Percentiles rank a stretch among this genome's conserved stretches.
These are phyloP conservation scores for Paracyclopina nana DNA, from an alignment of 1,140 invertebrate genomes.

Conservation along the genomic window DNA sequence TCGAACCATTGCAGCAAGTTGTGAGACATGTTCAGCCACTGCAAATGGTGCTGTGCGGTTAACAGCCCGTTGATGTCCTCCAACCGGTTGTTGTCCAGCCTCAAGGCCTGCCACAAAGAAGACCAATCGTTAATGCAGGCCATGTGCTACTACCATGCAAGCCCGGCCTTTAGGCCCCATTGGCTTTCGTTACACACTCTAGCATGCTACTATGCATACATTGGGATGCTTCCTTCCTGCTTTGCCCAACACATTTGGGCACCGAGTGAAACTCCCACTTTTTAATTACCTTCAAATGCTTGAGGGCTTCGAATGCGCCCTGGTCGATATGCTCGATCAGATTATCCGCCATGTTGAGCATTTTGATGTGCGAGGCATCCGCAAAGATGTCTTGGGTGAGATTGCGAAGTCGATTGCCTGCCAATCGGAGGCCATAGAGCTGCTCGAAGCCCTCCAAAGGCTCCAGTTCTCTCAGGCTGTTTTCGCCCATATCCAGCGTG, in stretches of 20 bases:
- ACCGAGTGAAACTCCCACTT: no score
- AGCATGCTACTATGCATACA: no score
- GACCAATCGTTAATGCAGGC: conserved; percentile 21
- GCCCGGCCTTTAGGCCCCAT: no score
- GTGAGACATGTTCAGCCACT: conserved; percentile 66
- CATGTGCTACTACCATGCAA: no score
- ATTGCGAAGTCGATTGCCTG: background rate
- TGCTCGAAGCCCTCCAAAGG: conserved; percentile 1
- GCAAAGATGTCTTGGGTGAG: background rate
- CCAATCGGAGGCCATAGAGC: background rate
- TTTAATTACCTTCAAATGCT: conserved; percentile 1
- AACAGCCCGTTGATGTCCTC: conserved; percentile 69
- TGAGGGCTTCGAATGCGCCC: conserved; percentile 1
- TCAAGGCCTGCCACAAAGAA: conserved; percentile 42
- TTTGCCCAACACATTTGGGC: no score
- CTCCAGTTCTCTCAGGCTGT: background rate
- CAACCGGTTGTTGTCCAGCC: conserved; percentile 61
- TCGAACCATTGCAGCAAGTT: conserved; percentile 73
- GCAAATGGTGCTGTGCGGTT: conserved; percentile 47
- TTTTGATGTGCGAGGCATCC: background rate
- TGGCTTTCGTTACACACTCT: no score
- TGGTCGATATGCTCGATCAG: conserved; percentile 1
- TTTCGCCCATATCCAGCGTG: conserved; percentile 1
- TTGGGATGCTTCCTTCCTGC: no score
- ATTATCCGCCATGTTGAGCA: conserved; percentile 3